phyloP scores from a whole-genome alignment of 2,113 vertebrate genomes.

The Eretmochelys imbricata region DNA sequence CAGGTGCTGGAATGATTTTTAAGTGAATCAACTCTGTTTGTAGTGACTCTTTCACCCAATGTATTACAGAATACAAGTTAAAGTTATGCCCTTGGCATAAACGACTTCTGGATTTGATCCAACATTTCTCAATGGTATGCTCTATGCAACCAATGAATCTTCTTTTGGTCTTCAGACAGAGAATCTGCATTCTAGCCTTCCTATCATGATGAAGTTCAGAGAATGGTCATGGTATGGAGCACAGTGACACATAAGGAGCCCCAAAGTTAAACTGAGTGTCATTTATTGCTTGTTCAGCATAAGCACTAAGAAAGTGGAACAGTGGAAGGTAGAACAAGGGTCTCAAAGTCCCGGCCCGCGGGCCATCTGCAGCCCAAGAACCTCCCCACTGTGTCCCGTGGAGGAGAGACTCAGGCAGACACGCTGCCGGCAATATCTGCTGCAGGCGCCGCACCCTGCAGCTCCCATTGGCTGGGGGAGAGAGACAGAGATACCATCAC shows the following conservation, averaged over 20 bases:
- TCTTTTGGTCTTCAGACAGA: not conserved
- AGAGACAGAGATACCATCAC: no score
- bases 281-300: not conserved
- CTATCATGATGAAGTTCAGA: not conserved
- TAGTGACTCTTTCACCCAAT: not conserved
- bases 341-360: no score
- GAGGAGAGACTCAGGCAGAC: no score
- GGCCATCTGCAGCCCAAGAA: no score
- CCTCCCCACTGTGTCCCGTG: no score
- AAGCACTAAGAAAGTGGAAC: not conserved
- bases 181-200: not conserved
- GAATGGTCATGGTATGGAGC: not conserved
- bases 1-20: not conserved
- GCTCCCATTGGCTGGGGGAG: no score
- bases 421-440: no score
- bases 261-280: not conserved
- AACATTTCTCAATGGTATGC: not conserved
- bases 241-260: not conserved
- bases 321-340: not conserved
- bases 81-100: not conserved
- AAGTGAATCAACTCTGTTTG: not conserved
- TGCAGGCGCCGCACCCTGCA: no score
- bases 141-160: not conserved
- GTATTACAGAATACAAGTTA: not conserved
- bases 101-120: not conserved